Conservation (phyloP, 2,888 invertebrate species). For the Hecatera dysodea region DNA sequence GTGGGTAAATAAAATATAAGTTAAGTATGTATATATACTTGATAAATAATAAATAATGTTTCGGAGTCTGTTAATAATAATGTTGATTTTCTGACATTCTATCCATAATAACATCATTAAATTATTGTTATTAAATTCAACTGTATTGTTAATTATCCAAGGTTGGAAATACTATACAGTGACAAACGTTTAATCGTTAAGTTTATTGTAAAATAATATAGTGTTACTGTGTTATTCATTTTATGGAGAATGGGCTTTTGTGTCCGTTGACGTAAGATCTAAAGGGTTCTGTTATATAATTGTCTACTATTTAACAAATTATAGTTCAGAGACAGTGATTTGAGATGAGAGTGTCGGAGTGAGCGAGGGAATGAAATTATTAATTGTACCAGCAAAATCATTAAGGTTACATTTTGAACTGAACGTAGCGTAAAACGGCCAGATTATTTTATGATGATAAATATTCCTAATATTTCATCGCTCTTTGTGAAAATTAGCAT, state of each 20-base stretch:
- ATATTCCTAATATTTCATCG: not conserved
- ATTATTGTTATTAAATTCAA: constrained; percentile 13
- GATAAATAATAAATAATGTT: too few species aligned
- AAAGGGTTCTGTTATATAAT: too few species aligned
- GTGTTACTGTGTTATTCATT: constrained; percentile 13
- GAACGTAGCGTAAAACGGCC: too few species aligned
- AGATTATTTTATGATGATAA: not conserved
- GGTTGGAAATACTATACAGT: not conserved
- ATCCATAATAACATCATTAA: not conserved
- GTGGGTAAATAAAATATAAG: too few species aligned
- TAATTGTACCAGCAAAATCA: not conserved
- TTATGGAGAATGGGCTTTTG: not conserved
- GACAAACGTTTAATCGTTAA: not conserved
- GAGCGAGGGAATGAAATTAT: not conserved
- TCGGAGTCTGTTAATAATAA: too few species aligned
- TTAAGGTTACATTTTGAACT: too few species aligned
- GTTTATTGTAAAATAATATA: not conserved
- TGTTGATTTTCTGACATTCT: not conserved
- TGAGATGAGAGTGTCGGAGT: too few species aligned
- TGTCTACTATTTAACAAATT: constrained; percentile 5
- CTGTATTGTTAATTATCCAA: not conserved
- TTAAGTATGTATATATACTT: too few species aligned
- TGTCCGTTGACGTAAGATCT: not conserved
- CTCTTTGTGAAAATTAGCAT: not conserved
- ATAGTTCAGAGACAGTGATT: not conserved